phyloP scores from a whole-genome alignment of 2,888 invertebrate genomes.

The Rhagonycha fulva region DNA sequence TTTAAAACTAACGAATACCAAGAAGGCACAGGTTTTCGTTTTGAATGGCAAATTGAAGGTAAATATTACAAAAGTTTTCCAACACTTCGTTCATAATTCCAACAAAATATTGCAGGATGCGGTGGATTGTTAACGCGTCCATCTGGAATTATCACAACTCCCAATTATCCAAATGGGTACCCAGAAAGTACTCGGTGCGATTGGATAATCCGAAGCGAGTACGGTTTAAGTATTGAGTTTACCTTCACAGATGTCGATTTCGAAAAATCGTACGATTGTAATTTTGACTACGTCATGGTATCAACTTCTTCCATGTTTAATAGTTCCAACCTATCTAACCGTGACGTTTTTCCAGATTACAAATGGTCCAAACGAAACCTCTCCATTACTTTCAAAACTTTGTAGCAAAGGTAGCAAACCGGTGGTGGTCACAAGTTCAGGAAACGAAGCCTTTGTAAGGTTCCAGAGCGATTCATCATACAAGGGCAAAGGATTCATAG shows the following conservation, averaged over 20 bases:
- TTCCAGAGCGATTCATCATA: slow-evolving; percentile 65
- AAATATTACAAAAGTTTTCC: no score
- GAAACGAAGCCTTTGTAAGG: slow-evolving; percentile 70
- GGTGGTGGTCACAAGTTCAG: slow-evolving; percentile 62
- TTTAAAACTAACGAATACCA: slow-evolving; percentile 67
- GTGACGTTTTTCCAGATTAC: slow-evolving; percentile 53
- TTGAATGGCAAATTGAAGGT: slow-evolving; percentile 80
- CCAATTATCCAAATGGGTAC: slow-evolving; percentile 83
- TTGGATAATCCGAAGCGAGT: slow-evolving; percentile 75
- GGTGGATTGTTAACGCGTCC: slow-evolving; percentile 75
- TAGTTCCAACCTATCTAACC: not conserved
- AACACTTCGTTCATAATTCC: slow-evolving; percentile 1
- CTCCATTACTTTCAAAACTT: slow-evolving; percentile 59
- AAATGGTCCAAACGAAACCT: slow-evolving; percentile 65
- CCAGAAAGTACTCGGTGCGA: slow-evolving; percentile 73
- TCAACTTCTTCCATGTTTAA: not conserved
- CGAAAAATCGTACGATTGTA: slow-evolving; percentile 64
- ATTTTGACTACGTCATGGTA: slow-evolving; percentile 72
- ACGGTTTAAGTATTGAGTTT: slow-evolving; percentile 70
- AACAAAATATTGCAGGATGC: slow-evolving; percentile 64
- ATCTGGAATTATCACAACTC: slow-evolving; percentile 78
- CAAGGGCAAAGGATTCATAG: slow-evolving; percentile 68
- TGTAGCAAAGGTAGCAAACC: slow-evolving; percentile 60
- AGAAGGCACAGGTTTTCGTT: slow-evolving; percentile 70
- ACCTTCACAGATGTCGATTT: slow-evolving; percentile 73